Conservation (phyloP, 2,797 vertebrate species). For the Bovichtus variegatus region DNA sequence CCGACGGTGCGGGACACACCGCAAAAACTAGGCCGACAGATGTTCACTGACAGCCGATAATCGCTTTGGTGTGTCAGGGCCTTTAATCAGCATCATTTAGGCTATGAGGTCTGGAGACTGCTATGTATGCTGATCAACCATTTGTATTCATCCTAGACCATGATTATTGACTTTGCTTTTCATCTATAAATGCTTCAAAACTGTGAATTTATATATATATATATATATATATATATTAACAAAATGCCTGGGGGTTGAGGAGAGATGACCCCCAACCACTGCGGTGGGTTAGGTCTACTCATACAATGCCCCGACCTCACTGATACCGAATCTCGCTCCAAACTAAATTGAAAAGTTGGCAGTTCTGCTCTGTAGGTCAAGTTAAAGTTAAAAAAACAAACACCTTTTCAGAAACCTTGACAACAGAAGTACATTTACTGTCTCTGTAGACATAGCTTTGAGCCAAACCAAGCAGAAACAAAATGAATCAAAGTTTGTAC, state of each 20-base stretch:
- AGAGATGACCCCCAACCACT: too few species aligned
- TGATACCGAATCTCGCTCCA: not conserved
- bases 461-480: constrained; percentile 1
- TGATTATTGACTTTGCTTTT: not conserved
- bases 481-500: constrained; percentile 22
- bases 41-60: too few species aligned
- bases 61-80: too few species aligned
- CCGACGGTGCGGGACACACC: too few species aligned
- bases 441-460: constrained; percentile 1
- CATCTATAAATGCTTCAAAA: not conserved
- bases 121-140: too few species aligned
- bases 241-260: too few species aligned
- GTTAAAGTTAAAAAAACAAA: not conserved
- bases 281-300: not conserved
- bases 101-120: too few species aligned
- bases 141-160: too few species aligned
- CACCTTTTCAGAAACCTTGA: not conserved
- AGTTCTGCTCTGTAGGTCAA: not conserved
- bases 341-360: not conserved
- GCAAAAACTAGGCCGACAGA: too few species aligned
- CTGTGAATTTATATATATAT: not conserved
- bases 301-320: not conserved
- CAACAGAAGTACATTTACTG: not conserved
- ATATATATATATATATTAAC: too few species aligned
- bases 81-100: too few species aligned